Evolutionary conservation across 2,113 vertebrate genomes (phyloP), one percentile per base, ranked within the genome.

Genomic region (Zosterops hypoxanthus): DNA sequence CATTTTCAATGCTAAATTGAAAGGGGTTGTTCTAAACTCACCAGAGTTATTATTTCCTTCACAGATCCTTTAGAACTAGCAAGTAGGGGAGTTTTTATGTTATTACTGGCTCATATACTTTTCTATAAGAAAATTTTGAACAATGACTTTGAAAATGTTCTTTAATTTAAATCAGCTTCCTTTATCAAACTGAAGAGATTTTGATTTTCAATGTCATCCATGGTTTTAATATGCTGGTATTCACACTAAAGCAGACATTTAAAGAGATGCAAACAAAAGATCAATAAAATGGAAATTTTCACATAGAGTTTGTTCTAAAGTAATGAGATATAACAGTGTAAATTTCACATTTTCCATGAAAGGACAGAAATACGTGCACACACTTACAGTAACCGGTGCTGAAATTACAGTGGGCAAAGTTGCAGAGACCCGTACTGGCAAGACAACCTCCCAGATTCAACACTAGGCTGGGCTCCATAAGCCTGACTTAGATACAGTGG

Each of bases 401-500:
- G 68, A 83, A 91, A 80, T 57, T 6, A 21, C 7, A 49, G 33
- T 17, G 49, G 8, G 5, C 29, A 55, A 55, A 52, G 11, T 64
- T 52, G 34, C 59, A 42, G 41, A 72, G 14, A 56, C 7, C 18
- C 0, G 0, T 23, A n/a, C 8, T 49, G 47, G 31, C 15, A 88
- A 31, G 68, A 26, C 5, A 21, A 5, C 3, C 15, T 91, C 26
- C n/a, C 8, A 59, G 21, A 33, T 17, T 3, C 1, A 1, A 44
- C 47, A 28, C 8, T 5, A 14, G 11, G 3, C 8, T 57, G 46
- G 11, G 14, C 26, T 94, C 66, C 36, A 28, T 15, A 61, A 66
- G 19, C 9, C 56, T 65, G 28, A 10, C 52, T 28, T 61, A 24
- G 3, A 29, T 53, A 34, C 23, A 39, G 5, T 9, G 9, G 7